Evolutionary conservation across 30 jellyfish, hydroid and myxozoan genomes (phyloP), one percentile per base, ranked within the genome.

Genomic region (Nemopilema nomurai): DNA sequence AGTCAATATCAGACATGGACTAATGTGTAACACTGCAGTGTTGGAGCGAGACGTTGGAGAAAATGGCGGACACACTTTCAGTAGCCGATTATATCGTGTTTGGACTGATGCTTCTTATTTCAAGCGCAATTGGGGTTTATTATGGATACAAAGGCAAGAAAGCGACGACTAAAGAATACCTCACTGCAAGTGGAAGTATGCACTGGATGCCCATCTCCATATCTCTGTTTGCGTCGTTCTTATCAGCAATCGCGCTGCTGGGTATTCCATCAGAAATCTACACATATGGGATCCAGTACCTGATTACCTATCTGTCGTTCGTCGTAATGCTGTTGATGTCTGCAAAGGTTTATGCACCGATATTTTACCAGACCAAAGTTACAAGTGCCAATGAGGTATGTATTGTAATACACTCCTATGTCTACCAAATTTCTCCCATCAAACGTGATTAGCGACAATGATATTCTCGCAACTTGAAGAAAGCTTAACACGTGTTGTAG

Each of bases 341-440:
- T 8, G 95, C 96, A 8, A 18, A 50, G 85, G 67, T 90, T 9
- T 90, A 84, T 53, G 85, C 91, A 9, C 97, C 97, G 18, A 90
- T 90, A 18, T 90, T 90, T 62, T 90, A 90, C 89, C 83, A 80
- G 84, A 64, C 90, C 16, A 87, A 85, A 79, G 90, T 90, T 28
- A 83, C 88, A 1, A 84, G 96, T 28, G 91, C 96, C 4, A 90
- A 90, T 71, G 97, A 90, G 96, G 97, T 90, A 62, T 18, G 90
- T 23, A 29, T 28, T 9, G 18, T 24, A 9, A 20, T n/a, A n/a
- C n/a, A n/a, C n/a, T n/a, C 67, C 25, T 7, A 9, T 70, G 18
- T 16, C 66, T 66, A 19, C 76, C 8, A 22, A 17, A 8, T 13
- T 23, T 23, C 76, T 16, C 8, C 16, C 23, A 66, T n/a, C n/a